These are phyloP conservation scores for Drosophila nr. medialis DNA, from an alignment of 2,888 invertebrate species.

Conservation along the genomic window DNA sequence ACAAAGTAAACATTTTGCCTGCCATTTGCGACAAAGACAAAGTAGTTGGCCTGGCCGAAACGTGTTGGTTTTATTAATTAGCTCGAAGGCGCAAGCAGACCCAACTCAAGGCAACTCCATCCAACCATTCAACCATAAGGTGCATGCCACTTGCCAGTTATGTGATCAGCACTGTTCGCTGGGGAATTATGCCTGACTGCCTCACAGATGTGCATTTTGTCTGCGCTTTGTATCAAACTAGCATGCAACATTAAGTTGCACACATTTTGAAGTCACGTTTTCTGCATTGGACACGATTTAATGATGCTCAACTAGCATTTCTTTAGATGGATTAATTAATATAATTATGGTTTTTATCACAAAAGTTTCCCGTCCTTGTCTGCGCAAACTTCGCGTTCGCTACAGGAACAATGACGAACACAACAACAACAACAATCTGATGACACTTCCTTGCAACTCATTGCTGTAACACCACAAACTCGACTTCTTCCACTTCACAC, in stretches of 20 bases:
- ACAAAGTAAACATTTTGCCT: constrained; percentile 71
- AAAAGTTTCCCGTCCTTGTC: not conserved
- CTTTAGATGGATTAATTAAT: not conserved
- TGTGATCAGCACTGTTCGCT: constrained; percentile 41
- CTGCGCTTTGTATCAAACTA: not conserved
- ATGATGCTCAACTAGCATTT: not conserved
- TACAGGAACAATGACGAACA: not conserved
- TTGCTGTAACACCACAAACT: not conserved
- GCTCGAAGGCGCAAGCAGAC: constrained; percentile 29
- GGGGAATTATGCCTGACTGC: constrained; percentile 9
- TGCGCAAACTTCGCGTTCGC: not conserved
- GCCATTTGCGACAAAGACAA: constrained; percentile 78
- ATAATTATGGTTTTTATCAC: not conserved
- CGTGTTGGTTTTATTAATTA: constrained; percentile 76
- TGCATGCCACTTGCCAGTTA: constrained; percentile 45
- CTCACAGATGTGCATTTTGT: constrained; percentile 25
- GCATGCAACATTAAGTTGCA: constrained; percentile 14
- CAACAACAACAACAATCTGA: not conserved
- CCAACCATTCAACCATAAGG: constrained; percentile 33
- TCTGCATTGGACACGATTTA: not conserved
- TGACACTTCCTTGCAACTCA: not conserved
- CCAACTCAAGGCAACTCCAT: not conserved
- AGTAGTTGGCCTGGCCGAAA: constrained; percentile 59
- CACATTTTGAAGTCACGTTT: constrained; percentile 3
- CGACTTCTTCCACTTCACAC: not conserved